Evolutionary conservation across 2,797 vertebrate species (phyloP).

Genomic region (Gila robusta): DNA sequence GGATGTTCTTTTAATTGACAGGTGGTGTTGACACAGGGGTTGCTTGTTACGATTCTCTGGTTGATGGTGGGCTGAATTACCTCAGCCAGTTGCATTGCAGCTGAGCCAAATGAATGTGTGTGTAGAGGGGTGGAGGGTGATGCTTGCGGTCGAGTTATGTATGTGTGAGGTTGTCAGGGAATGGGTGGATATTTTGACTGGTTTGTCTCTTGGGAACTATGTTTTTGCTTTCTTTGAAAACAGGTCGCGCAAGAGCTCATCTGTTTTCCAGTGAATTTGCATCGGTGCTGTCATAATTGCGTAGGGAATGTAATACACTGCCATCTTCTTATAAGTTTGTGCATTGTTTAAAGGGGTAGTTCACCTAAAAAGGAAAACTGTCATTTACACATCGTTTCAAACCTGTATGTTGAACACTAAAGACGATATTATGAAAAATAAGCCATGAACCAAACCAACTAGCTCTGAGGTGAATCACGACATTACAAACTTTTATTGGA

Average conservation of each 20-base stretch:
- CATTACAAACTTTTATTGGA: background rate
- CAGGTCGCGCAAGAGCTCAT: slow-evolving; percentile 29
- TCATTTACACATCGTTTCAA: background rate
- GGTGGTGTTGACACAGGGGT: slow-evolving; percentile 35
- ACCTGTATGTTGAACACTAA: background rate
- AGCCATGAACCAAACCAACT: background rate
- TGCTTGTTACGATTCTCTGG: slow-evolving; percentile 28
- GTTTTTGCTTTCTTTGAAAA: slow-evolving; percentile 41
- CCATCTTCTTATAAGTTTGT: background rate
- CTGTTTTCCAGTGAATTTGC: slow-evolving; percentile 13
- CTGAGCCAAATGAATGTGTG: slow-evolving; percentile 47
- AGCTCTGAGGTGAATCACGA: background rate
- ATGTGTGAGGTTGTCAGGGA: slow-evolving; percentile 52
- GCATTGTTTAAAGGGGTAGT: background rate
- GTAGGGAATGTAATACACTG: background rate
- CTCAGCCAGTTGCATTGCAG: slow-evolving; percentile 47
- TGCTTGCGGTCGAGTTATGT: slow-evolving; percentile 34
- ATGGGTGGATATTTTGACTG: slow-evolving; percentile 56
- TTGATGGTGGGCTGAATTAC: slow-evolving; percentile 50
- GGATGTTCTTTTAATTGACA: slow-evolving; percentile 39
- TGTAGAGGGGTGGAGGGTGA: slow-evolving; percentile 25
- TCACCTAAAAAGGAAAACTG: background rate
- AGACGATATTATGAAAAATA: background rate
- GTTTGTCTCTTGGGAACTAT: slow-evolving; percentile 46
- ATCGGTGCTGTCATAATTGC: slow-evolving; percentile 28